Conservation (phyloP, 1,140 invertebrate genomes). For the Drosophila santomea region DNA sequence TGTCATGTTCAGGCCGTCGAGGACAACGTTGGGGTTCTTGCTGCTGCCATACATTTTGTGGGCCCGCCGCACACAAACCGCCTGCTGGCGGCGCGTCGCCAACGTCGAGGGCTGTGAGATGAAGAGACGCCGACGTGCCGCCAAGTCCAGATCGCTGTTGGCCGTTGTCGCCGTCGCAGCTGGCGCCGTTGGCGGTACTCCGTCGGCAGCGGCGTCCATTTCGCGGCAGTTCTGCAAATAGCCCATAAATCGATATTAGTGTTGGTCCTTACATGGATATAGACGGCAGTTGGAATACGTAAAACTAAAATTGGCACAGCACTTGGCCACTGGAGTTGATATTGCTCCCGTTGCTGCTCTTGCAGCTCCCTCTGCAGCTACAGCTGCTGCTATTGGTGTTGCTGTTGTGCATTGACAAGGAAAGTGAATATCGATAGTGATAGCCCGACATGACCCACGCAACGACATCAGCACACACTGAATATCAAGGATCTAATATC, state of each 20-base stretch:
- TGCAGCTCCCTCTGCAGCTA: conserved; percentile 11
- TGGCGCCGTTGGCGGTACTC: conserved; percentile 73
- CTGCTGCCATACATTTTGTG: conserved; percentile 94
- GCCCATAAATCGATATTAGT: conserved; percentile 52
- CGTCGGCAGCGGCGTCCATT: conserved; percentile 82
- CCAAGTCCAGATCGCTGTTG: conserved; percentile 76
- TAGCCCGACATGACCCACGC: conserved; percentile 55
- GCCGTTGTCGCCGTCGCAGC: conserved; percentile 54
- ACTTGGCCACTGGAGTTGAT: conserved; percentile 1
- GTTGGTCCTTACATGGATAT: conserved; percentile 12
- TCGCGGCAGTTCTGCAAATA: conserved; percentile 55
- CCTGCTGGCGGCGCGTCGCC: conserved; percentile 90
- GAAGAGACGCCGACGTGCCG: conserved; percentile 84
- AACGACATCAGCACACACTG: conserved; percentile 37
- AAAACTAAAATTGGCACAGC: conserved; percentile 60
- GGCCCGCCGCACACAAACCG: conserved; percentile 92
- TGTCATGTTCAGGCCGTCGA: conserved; percentile 95
- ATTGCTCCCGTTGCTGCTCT: conserved; percentile 3
- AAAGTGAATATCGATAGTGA: conserved; percentile 70
- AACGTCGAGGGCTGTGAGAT: conserved; percentile 90
- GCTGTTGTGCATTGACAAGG: conserved; percentile 63
- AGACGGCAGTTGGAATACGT: conserved; percentile 41
- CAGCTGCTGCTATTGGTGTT: conserved; percentile 11
- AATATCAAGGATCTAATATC: conserved; percentile 16
- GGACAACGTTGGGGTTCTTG: conserved; percentile 93